Conservation (phyloP, 1,140 invertebrate species). For the Lanistes nyassanus region DNA sequence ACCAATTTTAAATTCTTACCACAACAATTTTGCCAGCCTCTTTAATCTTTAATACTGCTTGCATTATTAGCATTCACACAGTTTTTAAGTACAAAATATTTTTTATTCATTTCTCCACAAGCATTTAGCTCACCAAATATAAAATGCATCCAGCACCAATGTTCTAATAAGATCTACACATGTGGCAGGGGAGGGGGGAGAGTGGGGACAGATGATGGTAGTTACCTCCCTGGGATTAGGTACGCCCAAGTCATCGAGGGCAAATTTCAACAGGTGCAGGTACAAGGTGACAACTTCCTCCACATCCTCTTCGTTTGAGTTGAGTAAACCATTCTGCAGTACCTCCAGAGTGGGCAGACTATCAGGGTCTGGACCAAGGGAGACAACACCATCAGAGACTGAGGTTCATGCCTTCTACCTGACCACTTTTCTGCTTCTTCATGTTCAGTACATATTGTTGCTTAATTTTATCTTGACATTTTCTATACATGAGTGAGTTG, state of each 20-base stretch:
- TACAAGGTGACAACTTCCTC: slow-evolving; percentile 78
- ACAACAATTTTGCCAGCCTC: too few species aligned
- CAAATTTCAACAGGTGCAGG: slow-evolving; percentile 89
- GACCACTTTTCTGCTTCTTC: too few species aligned
- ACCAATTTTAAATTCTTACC: too few species aligned
- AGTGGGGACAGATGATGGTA: not conserved
- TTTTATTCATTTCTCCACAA: too few species aligned
- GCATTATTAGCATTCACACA: too few species aligned
- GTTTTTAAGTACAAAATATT: too few species aligned
- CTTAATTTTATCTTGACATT: too few species aligned
- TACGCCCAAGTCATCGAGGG: slow-evolving; percentile 93
- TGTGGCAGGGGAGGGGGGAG: not conserved
- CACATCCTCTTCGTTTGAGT: slow-evolving; percentile 64
- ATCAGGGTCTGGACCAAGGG: slow-evolving; percentile 72
- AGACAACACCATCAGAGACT: slow-evolving; percentile 33
- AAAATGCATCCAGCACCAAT: too few species aligned
- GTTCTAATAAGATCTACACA: not conserved
- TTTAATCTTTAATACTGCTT: too few species aligned
- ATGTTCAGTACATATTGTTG: too few species aligned
- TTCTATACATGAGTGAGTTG: too few species aligned
- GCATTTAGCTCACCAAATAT: not conserved
- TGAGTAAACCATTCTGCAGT: slow-evolving; percentile 85
- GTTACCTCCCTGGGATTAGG: slow-evolving; percentile 74
- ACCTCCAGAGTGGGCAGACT: slow-evolving; percentile 86
- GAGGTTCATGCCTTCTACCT: not conserved